Percentiles rank a stretch among this genome's conserved stretches.
Evolutionary conservation across 2,888 invertebrate genomes (phyloP).

Genomic region (Folsomia manolachei): DNA sequence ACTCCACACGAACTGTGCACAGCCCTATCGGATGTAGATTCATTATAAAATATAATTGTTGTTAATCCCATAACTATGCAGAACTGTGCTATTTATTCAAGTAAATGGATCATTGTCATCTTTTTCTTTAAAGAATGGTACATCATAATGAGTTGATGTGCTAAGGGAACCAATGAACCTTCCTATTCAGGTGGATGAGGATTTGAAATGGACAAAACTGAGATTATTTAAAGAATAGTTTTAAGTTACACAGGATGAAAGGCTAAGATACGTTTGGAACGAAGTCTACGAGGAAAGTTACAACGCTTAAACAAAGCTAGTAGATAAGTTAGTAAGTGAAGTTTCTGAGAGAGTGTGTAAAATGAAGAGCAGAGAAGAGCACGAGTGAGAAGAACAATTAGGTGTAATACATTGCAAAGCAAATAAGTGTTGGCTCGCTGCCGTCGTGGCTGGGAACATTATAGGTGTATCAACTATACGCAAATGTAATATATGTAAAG

Average conservation of each 20-base stretch:
- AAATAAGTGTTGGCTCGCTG: neutral
- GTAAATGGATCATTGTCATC: slow-evolving; percentile 1
- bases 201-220: neutral
- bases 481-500: no score
- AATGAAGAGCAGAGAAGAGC: neutral
- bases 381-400: neutral
- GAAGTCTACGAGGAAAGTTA: neutral
- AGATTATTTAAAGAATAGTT: neutral
- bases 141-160: neutral
- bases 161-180: neutral
- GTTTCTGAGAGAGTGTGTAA: neutral
- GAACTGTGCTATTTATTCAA: neutral
- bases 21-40: neutral
- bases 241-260: neutral
- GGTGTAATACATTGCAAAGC: neutral
- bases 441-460: neutral
- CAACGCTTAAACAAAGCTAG: neutral
- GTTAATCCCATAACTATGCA: neutral
- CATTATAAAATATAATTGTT: neutral
- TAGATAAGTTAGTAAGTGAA: neutral
- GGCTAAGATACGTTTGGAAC: neutral
- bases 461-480: no score
- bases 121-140: neutral
- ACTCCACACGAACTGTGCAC: neutral
- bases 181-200: neutral